Evolutionary conservation across 2,797 vertebrate genomes (phyloP).

Genomic region (Sebastes ruberrimus): DNA sequence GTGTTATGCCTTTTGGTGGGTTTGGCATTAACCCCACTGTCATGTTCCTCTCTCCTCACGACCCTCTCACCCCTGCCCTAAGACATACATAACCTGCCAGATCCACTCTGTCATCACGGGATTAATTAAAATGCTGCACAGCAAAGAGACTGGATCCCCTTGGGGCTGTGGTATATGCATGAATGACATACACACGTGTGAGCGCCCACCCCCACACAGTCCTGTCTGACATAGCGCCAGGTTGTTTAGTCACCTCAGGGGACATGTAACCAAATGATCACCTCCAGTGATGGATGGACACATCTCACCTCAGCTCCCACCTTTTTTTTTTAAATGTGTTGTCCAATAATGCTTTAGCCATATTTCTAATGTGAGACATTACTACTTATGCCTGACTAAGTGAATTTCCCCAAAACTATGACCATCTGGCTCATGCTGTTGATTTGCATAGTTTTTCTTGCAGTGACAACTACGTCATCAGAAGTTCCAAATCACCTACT

Average conservation of each 20-base stretch:
- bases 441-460: slow-evolving; percentile 72
- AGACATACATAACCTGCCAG: slow-evolving; percentile 70
- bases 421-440: slow-evolving; percentile 80
- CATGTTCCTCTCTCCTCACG: slow-evolving; percentile 43
- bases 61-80: slow-evolving; percentile 48
- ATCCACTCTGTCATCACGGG: slow-evolving; percentile 74
- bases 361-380: slow-evolving; percentile 73
- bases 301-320: slow-evolving; percentile 40
- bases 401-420: slow-evolving; percentile 78
- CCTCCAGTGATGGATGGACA: slow-evolving; percentile 71
- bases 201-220: slow-evolving; percentile 8
- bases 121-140: slow-evolving; percentile 80
- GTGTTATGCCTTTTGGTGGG: slow-evolving; percentile 57
- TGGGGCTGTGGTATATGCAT: slow-evolving; percentile 36
- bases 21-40: slow-evolving; percentile 71
- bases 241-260: slow-evolving; percentile 58
- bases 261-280: slow-evolving; percentile 65
- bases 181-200: slow-evolving; percentile 40
- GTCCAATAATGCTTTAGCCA: slow-evolving; percentile 67
- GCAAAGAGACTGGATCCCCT: slow-evolving; percentile 60
- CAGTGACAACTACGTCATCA: slow-evolving; percentile 69
- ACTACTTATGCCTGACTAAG: slow-evolving; percentile 76
- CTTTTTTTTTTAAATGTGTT: slow-evolving; percentile 23
- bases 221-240: slow-evolving; percentile 46
- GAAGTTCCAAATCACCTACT: slow-evolving; percentile 73